Evolutionary conservation across 2,113 vertebrate species (phyloP), one percentile per base, ranked within the genome.

Genomic region (Neomonachus schauinslandi): DNA sequence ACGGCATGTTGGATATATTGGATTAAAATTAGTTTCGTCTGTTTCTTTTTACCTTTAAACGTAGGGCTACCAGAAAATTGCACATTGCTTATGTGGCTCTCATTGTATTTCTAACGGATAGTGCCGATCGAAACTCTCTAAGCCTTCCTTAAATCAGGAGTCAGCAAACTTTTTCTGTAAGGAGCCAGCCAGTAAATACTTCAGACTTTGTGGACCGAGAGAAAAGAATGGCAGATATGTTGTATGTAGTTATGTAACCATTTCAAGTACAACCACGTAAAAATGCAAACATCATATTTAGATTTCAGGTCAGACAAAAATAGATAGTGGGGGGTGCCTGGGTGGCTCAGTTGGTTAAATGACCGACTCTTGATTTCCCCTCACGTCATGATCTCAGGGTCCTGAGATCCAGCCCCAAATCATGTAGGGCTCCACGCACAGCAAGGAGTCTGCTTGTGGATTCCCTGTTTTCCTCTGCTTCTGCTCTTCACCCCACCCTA

Each of bases 41-140:
- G 16, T 67, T 96, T 93, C 24, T 71, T 90, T 86, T 80, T 72
- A 85, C 0, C 1, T 80, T 72, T 74, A 67, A 49, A 63, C 79
- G 39, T 46, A 59, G 14, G 28, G 1, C 28, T 39, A 63, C 61
- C 69, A 28, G 76, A 92, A 88, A 83, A 71, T 59, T 91, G 24
- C 21, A 87, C 4, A 36, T n/a, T 95, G 9, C 4, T 31, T 31
- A 53, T 55, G 5, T 74, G 12, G 7, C 28, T 95, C 26, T 22
- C 5, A 21, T 53, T 51, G 24, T 19, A 67, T 92, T 85, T 85
- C 39, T 33, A 92, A 36, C 1, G 42, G 16, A 57, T 6, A 53
- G 14, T 55, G 0, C 21, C 19, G 0, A 51, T n/a, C 18, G 26
- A 72, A 80, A 15, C 39, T 92, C 76, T 26, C 55, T 13, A 77